phyloP scores from a whole-genome alignment of 2,888 invertebrate species.

The Mesodorylaimus sp. region DNA sequence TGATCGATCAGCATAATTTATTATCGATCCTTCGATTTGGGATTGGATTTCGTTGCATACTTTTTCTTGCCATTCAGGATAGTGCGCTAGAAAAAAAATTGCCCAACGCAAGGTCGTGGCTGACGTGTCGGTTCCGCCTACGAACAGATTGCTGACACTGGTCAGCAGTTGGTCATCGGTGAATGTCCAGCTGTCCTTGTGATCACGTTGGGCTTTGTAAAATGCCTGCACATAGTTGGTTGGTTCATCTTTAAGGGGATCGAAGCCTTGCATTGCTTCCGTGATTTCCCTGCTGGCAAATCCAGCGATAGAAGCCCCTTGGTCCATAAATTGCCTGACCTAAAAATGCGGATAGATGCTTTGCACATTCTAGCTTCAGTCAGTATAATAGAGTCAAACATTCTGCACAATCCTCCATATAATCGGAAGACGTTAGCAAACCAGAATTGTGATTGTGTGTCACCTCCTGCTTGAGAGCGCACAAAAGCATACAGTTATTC shows the following conservation, averaged over 20 bases:
- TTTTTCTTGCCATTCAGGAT: conserved; percentile 17
- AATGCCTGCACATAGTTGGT: conserved; percentile 10
- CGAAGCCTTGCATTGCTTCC: too few relatives aligned
- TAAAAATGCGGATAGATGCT: too few relatives aligned
- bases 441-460: too few relatives aligned
- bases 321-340: too few relatives aligned
- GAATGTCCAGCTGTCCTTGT: conserved; percentile 2
- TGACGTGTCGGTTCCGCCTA: conserved; percentile 14
- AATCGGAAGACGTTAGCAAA: too few relatives aligned
- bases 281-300: too few relatives aligned
- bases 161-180: conserved; percentile 10
- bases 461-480: too few relatives aligned
- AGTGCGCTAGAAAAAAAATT: conserved; percentile 9
- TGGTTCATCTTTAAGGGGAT: conserved; percentile 2
- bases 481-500: too few relatives aligned
- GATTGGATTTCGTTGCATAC: conserved; percentile 22
- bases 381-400: too few relatives aligned
- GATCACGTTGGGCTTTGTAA: conserved; percentile 3
- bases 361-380: too few relatives aligned
- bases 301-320: too few relatives aligned
- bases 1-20: background rate
- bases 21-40: conserved; percentile 16
- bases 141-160: conserved; percentile 10
- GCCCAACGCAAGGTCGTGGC: conserved; percentile 13
- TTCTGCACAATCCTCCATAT: too few relatives aligned